Percentiles rank a stretch among this genome's conserved stretches.
These are phyloP conservation scores for Harpagifer antarcticus DNA, from an alignment of 2,797 vertebrate species.

Conservation along the genomic window DNA sequence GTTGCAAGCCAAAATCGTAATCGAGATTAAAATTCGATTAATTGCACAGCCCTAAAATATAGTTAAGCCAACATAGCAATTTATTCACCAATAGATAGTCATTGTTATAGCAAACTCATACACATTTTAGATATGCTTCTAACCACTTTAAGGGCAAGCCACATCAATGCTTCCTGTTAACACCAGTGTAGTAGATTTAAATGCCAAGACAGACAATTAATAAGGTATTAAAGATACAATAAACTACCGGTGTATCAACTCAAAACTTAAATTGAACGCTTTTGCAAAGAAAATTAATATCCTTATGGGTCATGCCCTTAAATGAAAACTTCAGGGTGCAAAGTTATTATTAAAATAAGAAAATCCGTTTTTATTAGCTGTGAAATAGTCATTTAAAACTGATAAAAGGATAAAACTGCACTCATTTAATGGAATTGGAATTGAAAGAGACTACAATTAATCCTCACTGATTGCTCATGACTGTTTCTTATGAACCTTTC, in stretches of 20 bases:
- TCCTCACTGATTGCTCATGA: background rate
- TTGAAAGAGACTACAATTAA: background rate
- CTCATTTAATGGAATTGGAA: background rate
- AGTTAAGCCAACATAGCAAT: no score
- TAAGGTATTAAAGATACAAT: background rate
- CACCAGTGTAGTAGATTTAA: background rate
- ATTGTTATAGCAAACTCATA: background rate
- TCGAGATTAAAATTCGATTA: no score
- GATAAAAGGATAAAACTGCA: slow-evolving; percentile 15
- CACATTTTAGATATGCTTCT: background rate
- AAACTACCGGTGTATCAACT: background rate
- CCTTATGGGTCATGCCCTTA: background rate
- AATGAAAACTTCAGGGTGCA: background rate
- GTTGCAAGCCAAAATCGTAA: no score
- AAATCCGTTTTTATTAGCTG: slow-evolving; percentile 6
- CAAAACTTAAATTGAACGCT: background rate
- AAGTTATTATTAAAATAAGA: background rate
- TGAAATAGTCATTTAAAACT: background rate
- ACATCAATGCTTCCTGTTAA: background rate
- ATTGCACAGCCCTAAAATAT: no score
- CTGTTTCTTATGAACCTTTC: background rate
- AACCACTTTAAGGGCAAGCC: background rate
- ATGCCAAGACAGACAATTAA: background rate
- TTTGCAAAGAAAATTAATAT: background rate
- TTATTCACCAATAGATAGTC: background rate